Percentiles rank a stretch among this genome's conserved stretches.
Evolutionary conservation across 2,113 vertebrate species (phyloP).

Genomic region (Acinonyx jubatus): DNA sequence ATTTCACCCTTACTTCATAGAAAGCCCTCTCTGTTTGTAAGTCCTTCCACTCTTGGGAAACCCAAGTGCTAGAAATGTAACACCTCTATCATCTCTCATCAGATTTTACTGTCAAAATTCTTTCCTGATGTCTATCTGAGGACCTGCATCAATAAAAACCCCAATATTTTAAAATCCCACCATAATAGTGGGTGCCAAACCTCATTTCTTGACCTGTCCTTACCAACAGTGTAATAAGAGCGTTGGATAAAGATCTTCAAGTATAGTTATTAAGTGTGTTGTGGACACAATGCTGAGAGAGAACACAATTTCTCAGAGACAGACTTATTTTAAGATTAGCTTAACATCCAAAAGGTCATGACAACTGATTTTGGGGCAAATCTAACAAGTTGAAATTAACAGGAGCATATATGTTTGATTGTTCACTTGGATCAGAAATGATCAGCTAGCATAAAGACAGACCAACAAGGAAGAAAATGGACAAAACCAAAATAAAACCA

Average conservation of each 20-base stretch:
- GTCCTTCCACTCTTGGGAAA: neutral
- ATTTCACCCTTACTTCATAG: neutral
- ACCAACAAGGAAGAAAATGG: conserved; percentile 1
- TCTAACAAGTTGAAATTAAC: neutral
- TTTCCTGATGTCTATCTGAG: neutral
- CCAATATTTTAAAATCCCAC: neutral
- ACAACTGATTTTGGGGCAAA: neutral
- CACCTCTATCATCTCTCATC: neutral
- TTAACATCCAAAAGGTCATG: neutral
- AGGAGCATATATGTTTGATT: neutral
- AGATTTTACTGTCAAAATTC: conserved; percentile 7
- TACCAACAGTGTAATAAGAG: neutral
- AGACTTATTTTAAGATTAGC: neutral
- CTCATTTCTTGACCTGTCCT: neutral
- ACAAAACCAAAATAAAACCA: neutral
- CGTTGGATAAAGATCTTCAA: neutral
- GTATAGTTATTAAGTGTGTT: neutral
- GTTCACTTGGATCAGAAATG: conserved; percentile 23
- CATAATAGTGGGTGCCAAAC: neutral
- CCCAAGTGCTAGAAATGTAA: neutral
- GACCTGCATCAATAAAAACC: neutral
- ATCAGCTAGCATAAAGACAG: neutral
- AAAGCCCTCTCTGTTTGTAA: neutral
- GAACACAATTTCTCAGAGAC: neutral
- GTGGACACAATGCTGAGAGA: neutral